These are phyloP conservation scores for Delichon dasypus DNA, from an alignment of 2,797 vertebrate genomes.

Conservation along the genomic window DNA sequence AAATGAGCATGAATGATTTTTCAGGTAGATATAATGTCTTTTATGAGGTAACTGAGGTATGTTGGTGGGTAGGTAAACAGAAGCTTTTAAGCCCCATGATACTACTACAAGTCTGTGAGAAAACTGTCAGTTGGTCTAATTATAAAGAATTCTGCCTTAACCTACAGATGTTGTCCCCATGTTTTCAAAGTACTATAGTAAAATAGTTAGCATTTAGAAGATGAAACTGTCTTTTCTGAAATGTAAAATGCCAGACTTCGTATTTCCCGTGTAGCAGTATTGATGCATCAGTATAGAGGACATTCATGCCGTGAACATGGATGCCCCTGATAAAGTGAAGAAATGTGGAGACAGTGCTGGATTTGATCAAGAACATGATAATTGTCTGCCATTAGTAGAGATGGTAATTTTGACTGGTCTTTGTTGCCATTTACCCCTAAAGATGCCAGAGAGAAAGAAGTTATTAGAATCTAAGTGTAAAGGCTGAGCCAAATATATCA, in stretches of 20 bases:
- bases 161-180: neutral
- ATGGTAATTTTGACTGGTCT: neutral
- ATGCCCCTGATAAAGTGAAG: neutral
- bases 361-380: neutral
- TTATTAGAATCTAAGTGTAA: neutral
- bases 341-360: neutral
- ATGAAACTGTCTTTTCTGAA: neutral
- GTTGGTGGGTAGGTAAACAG: neutral
- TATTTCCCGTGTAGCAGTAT: neutral
- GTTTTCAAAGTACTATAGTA: neutral
- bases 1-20: neutral
- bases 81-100: neutral
- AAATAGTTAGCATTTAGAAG: neutral
- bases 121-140: neutral
- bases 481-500: neutral
- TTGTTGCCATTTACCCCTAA: neutral
- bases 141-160: neutral
- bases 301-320: neutral
- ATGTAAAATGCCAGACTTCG: neutral
- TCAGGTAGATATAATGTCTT: neutral
- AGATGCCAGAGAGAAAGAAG: neutral
- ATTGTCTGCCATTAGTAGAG: neutral
- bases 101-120: neutral
- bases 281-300: neutral
- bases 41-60: neutral